Evolutionary conservation across 2,888 invertebrate genomes (phyloP).

Genomic region (Macrostomum cliftonense): DNA sequence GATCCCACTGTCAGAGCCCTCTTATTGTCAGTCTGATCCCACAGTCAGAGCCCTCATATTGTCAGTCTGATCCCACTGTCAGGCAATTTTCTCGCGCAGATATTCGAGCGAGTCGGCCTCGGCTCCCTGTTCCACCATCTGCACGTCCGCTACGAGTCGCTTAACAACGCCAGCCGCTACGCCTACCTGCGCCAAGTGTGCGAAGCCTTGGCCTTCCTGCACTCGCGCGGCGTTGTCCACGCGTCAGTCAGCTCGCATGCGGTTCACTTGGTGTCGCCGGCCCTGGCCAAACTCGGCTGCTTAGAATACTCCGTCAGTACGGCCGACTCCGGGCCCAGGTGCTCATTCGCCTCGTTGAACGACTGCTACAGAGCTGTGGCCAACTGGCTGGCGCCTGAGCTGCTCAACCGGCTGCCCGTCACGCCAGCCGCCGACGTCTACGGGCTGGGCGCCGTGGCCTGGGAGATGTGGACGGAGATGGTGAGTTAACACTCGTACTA

Average conservation of each 20-base stretch:
- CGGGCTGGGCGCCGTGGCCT: constrained; percentile 36
- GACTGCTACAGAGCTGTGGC: constrained; percentile 19
- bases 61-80: too few relatives aligned
- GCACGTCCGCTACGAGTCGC: constrained; percentile 18
- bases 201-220: constrained; percentile 37
- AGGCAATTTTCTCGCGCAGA: too few relatives aligned
- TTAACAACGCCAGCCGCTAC: neutral
- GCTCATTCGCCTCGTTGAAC: constrained; percentile 8
- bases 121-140: constrained; percentile 37
- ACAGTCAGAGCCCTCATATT: too few relatives aligned
- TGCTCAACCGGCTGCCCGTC: constrained; percentile 28
- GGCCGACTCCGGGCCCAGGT: constrained; percentile 14
- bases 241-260: constrained; percentile 39
- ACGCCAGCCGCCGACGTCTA: constrained; percentile 35
- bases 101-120: constrained; percentile 36
- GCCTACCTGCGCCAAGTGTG: constrained; percentile 30
- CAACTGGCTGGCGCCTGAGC: constrained; percentile 40
- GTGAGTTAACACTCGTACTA: too few relatives aligned
- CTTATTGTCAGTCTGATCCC: too few relatives aligned
- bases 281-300: constrained; percentile 37
- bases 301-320: constrained; percentile 37
- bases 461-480: constrained; percentile 27
- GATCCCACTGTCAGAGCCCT: too few relatives aligned
- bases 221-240: constrained; percentile 36
- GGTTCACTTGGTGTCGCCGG: constrained; percentile 30